Evolutionary conservation across 2,797 vertebrate genomes (phyloP), one percentile per base, ranked within the genome.

Genomic region (Lycodopsis pacificus): DNA sequence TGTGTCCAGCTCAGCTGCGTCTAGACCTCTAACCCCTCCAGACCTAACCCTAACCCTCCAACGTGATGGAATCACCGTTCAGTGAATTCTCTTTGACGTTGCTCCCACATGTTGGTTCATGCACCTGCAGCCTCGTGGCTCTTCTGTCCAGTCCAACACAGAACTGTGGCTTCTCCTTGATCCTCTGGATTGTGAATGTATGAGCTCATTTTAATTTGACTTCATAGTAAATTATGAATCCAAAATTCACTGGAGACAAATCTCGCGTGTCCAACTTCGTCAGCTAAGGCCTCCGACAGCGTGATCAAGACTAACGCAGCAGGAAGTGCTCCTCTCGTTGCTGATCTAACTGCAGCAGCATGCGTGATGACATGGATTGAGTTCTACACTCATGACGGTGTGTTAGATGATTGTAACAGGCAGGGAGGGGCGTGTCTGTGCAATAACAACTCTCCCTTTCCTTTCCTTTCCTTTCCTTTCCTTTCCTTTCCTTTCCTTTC

Each of bases 331-430:
- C 32, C 34, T n/a, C 42, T 65, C 32, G 38, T 32, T 9, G 2
- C 38, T 76, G 30, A 80, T 73, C 54, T 13, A 30, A 19, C 69
- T 3, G 19, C 56, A n/a, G 44, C 74, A 63, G 38, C 42, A 58
- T n/a, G 51, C 7, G 12, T 27, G 49, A 34, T 58, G 20, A 77
- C 51, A 53, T 62, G 20, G 62, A 65, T 38, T 62, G 15, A 65
- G 12, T 25, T 44, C 54, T 25, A 14, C 65, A 25, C 65, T 63
- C 70, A 25, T 4, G 2, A 51, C 59, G 40, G 19, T 42, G 1
- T 77, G 82, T 32, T 48, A 46, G 36, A 80, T 40, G 70, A 63
- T 38, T 72, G 30, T 38, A 54, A 59, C 19, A 1, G 48, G 34
- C 4, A 4, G 44, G n/a, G 25, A 65, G n/a, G 42, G 25, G 67